Base-by-base conservation (phyloP, 2,888 invertebrate species). In the Carcina quercana region DNA sequence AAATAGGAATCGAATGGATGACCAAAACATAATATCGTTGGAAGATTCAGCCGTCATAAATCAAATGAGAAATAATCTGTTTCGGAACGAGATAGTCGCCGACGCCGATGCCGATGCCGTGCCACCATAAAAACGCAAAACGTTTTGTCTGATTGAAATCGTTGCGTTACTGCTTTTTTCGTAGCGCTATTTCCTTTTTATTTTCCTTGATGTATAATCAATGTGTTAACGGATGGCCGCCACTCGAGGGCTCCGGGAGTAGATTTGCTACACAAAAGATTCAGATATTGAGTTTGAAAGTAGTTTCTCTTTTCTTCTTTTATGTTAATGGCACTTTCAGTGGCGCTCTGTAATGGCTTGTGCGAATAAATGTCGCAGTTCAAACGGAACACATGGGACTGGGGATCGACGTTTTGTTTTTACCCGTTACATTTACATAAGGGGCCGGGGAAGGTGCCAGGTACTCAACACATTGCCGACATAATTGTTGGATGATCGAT, bases 51-150 rank as follows among this genome's bases (percentile, higher is more conserved):
- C 69, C 67, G 67, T 70, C 80, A 84, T 85, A 85, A 85, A 85
- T 85, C 85, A 85, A 83, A 85, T 84, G 83, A 84, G 84, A 74
- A 85, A 85, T 85, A 85, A 85, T 85, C 84, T 85, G 82, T 84
- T 78, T 78, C 75, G 78, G 79, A 70, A 73, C 73, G 82, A 76
- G 78, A 84, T 80, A 79, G 80, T 82, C 79, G 75, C 67, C 68
- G 80, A 82, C 79, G 75, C 67, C 68, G 74, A 71, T 70, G 69
- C 66, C 66, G 59, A 71, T 70, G 68, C 66, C 66, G 58, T 59
- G 68, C 68, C 72, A 65, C 74, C 73, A 76, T 83, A 83, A 83
- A 82, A 83, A 82, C 82, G 80, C 80, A 76, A 80, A 83, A 70
- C 80, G 82, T 76, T 83, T 80, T 72, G 79, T 74, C 78, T 79